Evolutionary conservation across 1,140 invertebrate genomes (phyloP).

Genomic region (Micrasema longulum): DNA sequence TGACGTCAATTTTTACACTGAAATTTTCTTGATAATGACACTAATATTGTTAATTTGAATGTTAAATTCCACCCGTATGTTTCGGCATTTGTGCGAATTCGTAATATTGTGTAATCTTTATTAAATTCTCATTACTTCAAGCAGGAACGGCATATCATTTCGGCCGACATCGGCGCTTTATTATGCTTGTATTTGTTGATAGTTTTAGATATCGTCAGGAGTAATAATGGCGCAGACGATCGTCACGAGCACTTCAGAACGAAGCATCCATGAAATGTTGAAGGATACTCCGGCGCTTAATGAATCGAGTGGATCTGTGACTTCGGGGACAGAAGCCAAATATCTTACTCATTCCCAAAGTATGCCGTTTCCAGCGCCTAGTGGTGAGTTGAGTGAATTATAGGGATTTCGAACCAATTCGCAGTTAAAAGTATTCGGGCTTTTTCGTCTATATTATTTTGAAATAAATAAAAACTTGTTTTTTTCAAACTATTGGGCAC

Average conservation of each 20-base stretch:
- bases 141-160: background rate
- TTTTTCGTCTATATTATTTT: too few relatives aligned
- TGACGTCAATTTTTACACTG: slow-evolving; percentile 30
- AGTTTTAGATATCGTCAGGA: slow-evolving; percentile 20
- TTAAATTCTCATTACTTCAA: too few relatives aligned
- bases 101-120: too few relatives aligned
- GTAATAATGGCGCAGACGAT: slow-evolving; percentile 58
- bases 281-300: slow-evolving; percentile 85
- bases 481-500: too few relatives aligned
- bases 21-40: slow-evolving; percentile 10
- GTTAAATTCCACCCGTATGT: too few relatives aligned
- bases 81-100: too few relatives aligned
- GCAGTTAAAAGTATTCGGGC: too few relatives aligned
- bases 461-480: too few relatives aligned
- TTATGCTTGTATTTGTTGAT: slow-evolving; percentile 6
- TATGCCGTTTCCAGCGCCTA: slow-evolving; percentile 64
- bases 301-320: slow-evolving; percentile 80
- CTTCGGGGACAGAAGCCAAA: slow-evolving; percentile 75
- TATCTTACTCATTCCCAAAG: slow-evolving; percentile 64
- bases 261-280: slow-evolving; percentile 89
- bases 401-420: too few relatives aligned
- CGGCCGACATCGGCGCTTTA: slow-evolving; percentile 10
- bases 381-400: too few relatives aligned
- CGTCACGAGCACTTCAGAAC: slow-evolving; percentile 67
- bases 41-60: background rate